phyloP scores from a whole-genome alignment of 2,797 vertebrate genomes.

The Acridotheres tristis region DNA sequence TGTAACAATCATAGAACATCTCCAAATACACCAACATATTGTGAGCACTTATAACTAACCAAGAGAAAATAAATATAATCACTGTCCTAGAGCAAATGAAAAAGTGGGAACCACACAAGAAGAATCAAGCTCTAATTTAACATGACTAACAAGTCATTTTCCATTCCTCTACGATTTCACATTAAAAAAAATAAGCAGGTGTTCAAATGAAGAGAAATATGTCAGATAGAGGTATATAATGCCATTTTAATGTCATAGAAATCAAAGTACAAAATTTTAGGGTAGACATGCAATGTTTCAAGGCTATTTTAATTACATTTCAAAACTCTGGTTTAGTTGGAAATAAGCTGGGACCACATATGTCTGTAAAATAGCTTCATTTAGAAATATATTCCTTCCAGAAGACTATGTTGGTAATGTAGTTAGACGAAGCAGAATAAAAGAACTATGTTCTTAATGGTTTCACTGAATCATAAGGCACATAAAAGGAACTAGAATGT shows the following conservation, averaged over 20 bases:
- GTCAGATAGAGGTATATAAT: not conserved
- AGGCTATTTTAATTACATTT: not conserved
- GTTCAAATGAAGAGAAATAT: not conserved
- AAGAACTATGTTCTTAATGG: not conserved
- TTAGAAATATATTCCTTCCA: not conserved
- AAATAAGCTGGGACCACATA: not conserved
- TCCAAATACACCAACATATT: not conserved
- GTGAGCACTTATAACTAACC: not conserved
- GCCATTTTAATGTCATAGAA: not conserved
- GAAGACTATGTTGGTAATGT: not conserved
- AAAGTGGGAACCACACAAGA: not conserved
- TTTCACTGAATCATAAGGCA: not conserved
- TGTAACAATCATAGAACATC: not conserved
- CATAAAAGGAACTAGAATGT: not conserved
- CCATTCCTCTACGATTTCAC: not conserved
- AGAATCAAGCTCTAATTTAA: not conserved
- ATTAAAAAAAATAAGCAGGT: not conserved
- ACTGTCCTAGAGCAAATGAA: not conserved
- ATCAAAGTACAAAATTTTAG: not conserved
- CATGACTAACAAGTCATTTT: not conserved
- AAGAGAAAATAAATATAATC: not conserved
- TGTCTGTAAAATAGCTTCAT: not conserved
- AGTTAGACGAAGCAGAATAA: not conserved
- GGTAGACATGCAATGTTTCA: not conserved
- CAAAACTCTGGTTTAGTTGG: not conserved